phyloP scores from a whole-genome alignment of 2,888 invertebrate genomes.

The Scelioninae gen. 1 region DNA sequence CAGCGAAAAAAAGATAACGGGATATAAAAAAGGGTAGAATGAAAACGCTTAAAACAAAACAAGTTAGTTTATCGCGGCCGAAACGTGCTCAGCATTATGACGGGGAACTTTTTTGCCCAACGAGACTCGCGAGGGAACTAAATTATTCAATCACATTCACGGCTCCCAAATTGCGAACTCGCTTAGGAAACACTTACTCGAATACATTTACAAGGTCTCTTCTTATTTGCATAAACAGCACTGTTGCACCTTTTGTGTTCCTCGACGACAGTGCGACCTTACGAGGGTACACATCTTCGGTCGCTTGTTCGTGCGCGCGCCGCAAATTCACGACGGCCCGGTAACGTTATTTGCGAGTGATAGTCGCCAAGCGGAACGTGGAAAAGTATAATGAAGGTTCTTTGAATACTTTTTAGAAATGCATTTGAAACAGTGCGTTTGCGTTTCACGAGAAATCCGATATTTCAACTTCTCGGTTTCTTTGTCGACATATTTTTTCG shows the following conservation, averaged over 20 bases:
- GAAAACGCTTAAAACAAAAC: conserved; percentile 44
- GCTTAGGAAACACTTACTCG: conserved; percentile 68
- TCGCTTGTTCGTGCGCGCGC: conserved; percentile 53
- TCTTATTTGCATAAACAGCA: conserved; percentile 70
- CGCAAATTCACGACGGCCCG: conserved; percentile 55
- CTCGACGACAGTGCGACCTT: conserved; percentile 56
- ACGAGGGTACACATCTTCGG: conserved; percentile 47
- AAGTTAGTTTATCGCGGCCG: conserved; percentile 40
- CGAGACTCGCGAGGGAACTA: conserved; percentile 41
- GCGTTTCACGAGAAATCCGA: conserved; percentile 12
- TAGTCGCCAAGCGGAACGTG: conserved; percentile 59
- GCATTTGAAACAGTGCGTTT: conserved; percentile 31
- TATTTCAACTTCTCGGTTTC: conserved; percentile 22
- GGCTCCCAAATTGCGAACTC: conserved; percentile 65
- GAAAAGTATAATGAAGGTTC: conserved; percentile 65
- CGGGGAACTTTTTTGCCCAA: conserved; percentile 29
- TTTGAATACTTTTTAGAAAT: conserved; percentile 45
- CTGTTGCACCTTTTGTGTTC: conserved; percentile 67
- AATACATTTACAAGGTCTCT: conserved; percentile 63
- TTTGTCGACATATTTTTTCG: conserved; percentile 7
- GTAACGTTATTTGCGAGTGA: conserved; percentile 60
- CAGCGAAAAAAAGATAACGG: conserved; percentile 16
- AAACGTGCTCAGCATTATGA: conserved; percentile 53
- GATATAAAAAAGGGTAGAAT: conserved; percentile 11
- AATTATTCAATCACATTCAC: conserved; percentile 66